Percentiles rank a stretch among this genome's conserved stretches.
Evolutionary conservation across 2,797 vertebrate genomes (phyloP).

Genomic region (Chloroceryle amazona): DNA sequence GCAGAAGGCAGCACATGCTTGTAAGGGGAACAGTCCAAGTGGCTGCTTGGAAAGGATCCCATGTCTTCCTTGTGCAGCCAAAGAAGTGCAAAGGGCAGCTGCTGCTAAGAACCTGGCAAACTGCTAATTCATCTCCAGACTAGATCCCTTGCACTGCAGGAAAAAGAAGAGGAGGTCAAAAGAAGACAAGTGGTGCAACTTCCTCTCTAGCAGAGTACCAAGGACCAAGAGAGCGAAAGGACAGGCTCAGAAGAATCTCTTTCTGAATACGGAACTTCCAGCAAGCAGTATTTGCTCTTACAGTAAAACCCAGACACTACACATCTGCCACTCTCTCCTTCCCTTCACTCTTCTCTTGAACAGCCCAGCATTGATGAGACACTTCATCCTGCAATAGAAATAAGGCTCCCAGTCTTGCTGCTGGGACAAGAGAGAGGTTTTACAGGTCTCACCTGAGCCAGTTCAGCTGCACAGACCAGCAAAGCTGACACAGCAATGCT

Average conservation of each 20-base stretch:
- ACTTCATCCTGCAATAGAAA: neutral
- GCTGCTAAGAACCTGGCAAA: neutral
- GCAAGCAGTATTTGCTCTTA: neutral
- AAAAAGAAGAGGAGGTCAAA: neutral
- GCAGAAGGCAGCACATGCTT: neutral
- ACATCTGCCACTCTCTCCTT: neutral
- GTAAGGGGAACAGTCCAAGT: accelerated
- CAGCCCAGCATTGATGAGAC: neutral
- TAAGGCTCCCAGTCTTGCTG: too few relatives aligned
- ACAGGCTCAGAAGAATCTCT: neutral
- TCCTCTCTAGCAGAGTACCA: neutral
- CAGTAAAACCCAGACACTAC: neutral
- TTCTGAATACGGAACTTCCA: neutral
- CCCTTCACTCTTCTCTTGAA: neutral
- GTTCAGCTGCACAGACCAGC: neutral
- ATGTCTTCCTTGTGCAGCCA: accelerated
- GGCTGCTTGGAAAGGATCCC: neutral
- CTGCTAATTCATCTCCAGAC: neutral
- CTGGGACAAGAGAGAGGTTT: neutral
- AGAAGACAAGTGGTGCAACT: neutral
- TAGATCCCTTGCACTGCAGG: accelerated
- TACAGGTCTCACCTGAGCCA: neutral
- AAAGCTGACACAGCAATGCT: neutral
- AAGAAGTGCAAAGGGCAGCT: neutral
- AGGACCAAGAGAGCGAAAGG: neutral